These are phyloP conservation scores for Platycnemis pennipes DNA, from an alignment of 2,888 invertebrate species.

Conservation along the genomic window DNA sequence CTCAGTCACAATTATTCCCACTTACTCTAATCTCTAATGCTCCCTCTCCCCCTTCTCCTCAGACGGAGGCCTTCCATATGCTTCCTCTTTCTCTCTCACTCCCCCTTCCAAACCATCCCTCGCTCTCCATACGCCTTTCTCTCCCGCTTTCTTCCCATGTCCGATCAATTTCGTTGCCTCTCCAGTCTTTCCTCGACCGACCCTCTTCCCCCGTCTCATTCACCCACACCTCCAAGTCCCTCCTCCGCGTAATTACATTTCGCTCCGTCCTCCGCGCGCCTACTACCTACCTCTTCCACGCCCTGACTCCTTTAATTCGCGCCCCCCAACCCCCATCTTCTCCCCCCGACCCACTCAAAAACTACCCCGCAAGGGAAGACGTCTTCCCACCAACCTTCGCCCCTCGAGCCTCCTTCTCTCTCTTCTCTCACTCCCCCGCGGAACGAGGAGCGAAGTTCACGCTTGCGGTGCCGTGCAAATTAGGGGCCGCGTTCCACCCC, in stretches of 20 bases:
- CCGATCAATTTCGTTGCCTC: constrained; percentile 16
- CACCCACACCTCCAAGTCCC: not conserved
- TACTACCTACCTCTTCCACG: not conserved
- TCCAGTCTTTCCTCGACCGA: not conserved
- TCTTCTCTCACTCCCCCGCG: not conserved
- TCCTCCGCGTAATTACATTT: constrained; percentile 15
- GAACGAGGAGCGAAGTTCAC: constrained; percentile 32
- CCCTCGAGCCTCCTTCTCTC: not conserved
- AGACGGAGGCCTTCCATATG: not conserved
- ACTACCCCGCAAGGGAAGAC: not conserved
- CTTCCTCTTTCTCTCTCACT: not conserved
- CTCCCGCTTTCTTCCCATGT: not conserved
- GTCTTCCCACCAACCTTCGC: not conserved
- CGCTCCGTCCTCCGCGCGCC: not conserved
- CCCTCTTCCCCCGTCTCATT: not conserved
- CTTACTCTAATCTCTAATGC: constrained; percentile 1
- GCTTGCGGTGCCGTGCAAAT: not conserved
- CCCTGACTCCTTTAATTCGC: constrained; percentile 5
- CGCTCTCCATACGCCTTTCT: not conserved
- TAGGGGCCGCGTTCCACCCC: not conserved
- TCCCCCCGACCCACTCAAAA: not conserved
- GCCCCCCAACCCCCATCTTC: not conserved
- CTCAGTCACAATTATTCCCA: not conserved
- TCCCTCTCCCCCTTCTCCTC: not conserved
- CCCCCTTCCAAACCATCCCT: not conserved